Evolutionary conservation across 2,113 vertebrate species (phyloP).

Genomic region (Toxotes chatareus): DNA sequence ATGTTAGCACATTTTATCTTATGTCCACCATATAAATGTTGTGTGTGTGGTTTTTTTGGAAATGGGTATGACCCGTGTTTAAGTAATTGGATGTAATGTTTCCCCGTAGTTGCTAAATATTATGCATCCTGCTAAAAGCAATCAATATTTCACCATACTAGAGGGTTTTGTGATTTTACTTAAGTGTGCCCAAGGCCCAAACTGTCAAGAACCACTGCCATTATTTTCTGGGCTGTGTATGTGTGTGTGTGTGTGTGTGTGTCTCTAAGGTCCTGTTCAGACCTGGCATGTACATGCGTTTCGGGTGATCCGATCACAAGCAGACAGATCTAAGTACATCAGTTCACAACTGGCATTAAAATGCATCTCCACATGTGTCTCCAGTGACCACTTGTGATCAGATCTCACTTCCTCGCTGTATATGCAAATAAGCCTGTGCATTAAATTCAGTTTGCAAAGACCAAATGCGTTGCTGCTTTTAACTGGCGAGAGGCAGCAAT

Average conservation of each 20-base stretch:
- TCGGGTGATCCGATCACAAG: too few species aligned
- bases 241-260: slow-evolving; percentile 1
- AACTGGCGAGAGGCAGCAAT: too few species aligned
- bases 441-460: too few species aligned
- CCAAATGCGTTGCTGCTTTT: too few species aligned
- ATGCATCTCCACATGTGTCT: too few species aligned
- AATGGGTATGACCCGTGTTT: neutral
- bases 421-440: too few species aligned
- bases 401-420: too few species aligned
- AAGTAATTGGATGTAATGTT: neutral
- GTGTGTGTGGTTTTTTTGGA: neutral
- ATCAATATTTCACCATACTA: slow-evolving; percentile 1
- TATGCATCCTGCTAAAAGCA: neutral
- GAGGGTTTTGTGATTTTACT: neutral
- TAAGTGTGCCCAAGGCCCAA: neutral
- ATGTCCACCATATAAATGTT: neutral
- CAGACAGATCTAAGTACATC: too few species aligned
- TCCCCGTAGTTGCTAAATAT: neutral
- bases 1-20: neutral
- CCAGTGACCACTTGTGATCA: too few species aligned
- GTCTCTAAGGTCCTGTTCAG: neutral
- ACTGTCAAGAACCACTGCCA: neutral
- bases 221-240: slow-evolving; percentile 6
- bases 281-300: too few species aligned
- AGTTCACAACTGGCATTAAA: too few species aligned